Evolutionary conservation across 2,888 invertebrate species (phyloP).

Genomic region (Temnothorax ravouxi): DNA sequence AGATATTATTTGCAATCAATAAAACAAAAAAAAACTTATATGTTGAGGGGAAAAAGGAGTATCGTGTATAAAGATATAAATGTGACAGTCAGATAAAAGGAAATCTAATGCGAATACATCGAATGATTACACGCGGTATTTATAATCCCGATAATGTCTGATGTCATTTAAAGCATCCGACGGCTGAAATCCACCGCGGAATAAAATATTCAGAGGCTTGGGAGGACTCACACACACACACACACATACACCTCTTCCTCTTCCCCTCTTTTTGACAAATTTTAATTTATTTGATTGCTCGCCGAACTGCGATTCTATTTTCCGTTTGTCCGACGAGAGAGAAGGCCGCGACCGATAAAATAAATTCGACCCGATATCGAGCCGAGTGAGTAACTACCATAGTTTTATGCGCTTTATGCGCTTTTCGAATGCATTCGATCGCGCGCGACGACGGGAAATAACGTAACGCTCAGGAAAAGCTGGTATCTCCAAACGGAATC

Average conservation of each 20-base stretch:
- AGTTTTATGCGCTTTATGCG: slow-evolving; percentile 10
- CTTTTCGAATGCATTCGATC: neutral
- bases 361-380: slow-evolving; percentile 29
- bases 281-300: slow-evolving; percentile 48
- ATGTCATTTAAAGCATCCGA: neutral
- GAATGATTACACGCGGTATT: slow-evolving; percentile 9
- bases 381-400: neutral
- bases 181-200: neutral
- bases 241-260: neutral
- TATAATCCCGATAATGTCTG: slow-evolving; percentile 10
- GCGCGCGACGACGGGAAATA: neutral
- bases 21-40: neutral
- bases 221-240: neutral
- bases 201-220: slow-evolving; percentile 25
- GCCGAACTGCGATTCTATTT: slow-evolving; percentile 28
- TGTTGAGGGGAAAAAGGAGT: neutral
- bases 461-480: neutral
- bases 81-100: neutral
- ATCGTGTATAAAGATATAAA: neutral
- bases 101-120: neutral
- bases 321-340: slow-evolving; percentile 4
- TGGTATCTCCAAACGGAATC: neutral
- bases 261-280: neutral
- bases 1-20: neutral
- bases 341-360: neutral